Evolutionary conservation across 2,797 vertebrate species (phyloP).

Genomic region (Melanotaenia maccullochi): DNA sequence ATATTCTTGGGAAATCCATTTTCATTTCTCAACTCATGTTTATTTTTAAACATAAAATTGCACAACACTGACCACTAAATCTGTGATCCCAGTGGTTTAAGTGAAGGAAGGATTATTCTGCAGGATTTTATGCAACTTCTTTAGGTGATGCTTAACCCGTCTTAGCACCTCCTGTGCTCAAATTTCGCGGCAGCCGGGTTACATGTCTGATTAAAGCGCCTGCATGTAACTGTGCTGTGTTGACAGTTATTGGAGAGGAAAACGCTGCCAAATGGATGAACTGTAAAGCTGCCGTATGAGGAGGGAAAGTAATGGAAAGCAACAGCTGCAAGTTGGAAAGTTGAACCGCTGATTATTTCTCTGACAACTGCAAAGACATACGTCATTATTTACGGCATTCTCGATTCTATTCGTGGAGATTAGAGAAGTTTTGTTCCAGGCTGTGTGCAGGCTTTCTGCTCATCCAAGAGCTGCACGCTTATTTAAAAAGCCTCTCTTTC

Average conservation of each 20-base stretch:
- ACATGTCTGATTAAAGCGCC: background rate
- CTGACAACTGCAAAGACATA: conserved; percentile 3
- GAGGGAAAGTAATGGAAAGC: conserved; percentile 10
- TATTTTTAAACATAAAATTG: background rate
- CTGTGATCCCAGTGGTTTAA: background rate
- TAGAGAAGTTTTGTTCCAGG: conserved; percentile 3
- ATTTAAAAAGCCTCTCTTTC: conserved; percentile 3
- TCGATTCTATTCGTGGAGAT: background rate
- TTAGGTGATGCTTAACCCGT: background rate
- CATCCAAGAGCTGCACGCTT: background rate
- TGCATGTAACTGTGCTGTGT: background rate
- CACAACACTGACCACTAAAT: background rate
- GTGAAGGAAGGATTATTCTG: background rate
- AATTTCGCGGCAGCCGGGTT: background rate
- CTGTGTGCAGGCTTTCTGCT: background rate
- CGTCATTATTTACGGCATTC: conserved; percentile 29
- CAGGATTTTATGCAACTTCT: background rate
- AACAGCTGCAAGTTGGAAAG: conserved; percentile 34
- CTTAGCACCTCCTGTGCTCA: conserved; percentile 3
- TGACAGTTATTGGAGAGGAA: conserved; percentile 27
- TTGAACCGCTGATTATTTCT: conserved; percentile 11
- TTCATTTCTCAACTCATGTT: background rate
- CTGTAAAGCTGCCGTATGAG: conserved; percentile 10
- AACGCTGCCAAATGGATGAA: conserved; percentile 7
- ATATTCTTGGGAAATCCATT: background rate